Evolutionary conservation across 2,113 vertebrate genomes (phyloP), one percentile per base, ranked within the genome.

Genomic region (Paramisgurnus dabryanus): DNA sequence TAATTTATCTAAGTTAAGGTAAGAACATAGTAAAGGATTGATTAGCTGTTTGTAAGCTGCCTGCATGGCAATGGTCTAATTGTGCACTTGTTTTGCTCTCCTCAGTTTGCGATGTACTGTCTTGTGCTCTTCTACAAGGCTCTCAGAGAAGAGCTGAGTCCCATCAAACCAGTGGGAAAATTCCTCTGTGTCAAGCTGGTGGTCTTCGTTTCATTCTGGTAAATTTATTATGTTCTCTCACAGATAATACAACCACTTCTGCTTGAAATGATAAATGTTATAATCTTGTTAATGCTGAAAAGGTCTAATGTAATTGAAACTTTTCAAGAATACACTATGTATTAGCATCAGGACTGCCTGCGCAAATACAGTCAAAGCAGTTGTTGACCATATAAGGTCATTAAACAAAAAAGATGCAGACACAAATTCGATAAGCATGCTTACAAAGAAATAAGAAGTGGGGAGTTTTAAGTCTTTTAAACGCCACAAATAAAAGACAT

Each of bases 181-280:
- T 99, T 99, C 88, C 92, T 99, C 0, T 99, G 98, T 86, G 97
- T 99, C 87, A 99, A 99, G 90, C 94, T 99, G 91, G 98, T 99
- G 15, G 96, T 99, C 76, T 99, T 99, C 82, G 96, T 97, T 83
- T 99, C 97, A 47, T 99, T 99, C 88, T 99, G 97, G 98, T 99
- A 92, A 95, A 91, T 89, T 9, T 22, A 2, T 34, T 27, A 2
- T 2, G 5, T 13, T 47, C 6, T 6, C 4, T 89, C 12, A 5
- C 18, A 17, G 10, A 47, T 47, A 47, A 47, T 6, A 7, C 7
- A 34, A 34, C 49, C 49, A 57, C 5, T 17, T 22, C 49, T 82
- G 43, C 40, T 53, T 57, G 17, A 57, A 57, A 57, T 57, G 11
- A 53, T 4, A 53, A 53, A 53, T 57, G 55, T 58, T 45, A 49